Percentiles rank a stretch among this genome's conserved stretches.
phyloP scores from a whole-genome alignment of 2,888 invertebrate genomes.

The Caenorhabditis plicata region DNA sequence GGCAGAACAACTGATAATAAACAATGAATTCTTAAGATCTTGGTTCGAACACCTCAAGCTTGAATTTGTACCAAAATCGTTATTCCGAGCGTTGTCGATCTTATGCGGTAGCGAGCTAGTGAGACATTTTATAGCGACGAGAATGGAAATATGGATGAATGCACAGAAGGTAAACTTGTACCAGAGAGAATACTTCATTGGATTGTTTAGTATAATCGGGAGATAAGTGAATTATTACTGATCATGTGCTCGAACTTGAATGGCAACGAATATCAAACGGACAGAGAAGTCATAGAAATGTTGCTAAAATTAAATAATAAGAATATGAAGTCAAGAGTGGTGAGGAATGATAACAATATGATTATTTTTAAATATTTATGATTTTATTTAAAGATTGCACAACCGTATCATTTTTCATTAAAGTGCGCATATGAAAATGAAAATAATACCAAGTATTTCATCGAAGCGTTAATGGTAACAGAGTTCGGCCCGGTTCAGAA shows the following conservation, averaged over 20 bases:
- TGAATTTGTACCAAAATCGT: slow-evolving; percentile 19
- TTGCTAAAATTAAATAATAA: slow-evolving; percentile 23
- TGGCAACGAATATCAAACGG: slow-evolving; percentile 3
- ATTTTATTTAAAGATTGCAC: neutral
- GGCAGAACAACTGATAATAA: slow-evolving; percentile 15
- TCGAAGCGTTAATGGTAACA: slow-evolving; percentile 14
- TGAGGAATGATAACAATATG: no score
- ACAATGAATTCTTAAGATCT: slow-evolving; percentile 18
- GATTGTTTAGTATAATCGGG: slow-evolving; percentile 13
- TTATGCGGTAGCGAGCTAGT: slow-evolving; percentile 20
- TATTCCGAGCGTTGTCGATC: slow-evolving; percentile 16
- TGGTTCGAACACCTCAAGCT: slow-evolving; percentile 30
- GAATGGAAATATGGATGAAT: slow-evolving; percentile 26
- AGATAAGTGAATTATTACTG: slow-evolving; percentile 22
- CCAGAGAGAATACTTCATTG: no score
- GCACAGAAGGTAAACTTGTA: slow-evolving; percentile 19
- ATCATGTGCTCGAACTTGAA: slow-evolving; percentile 22
- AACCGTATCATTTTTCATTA: neutral
- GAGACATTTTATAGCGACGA: slow-evolving; percentile 19
- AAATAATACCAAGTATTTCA: slow-evolving; percentile 3
- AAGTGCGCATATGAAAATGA: slow-evolving; percentile 5
- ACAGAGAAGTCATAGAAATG: slow-evolving; percentile 22
- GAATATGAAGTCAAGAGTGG: slow-evolving; percentile 23
- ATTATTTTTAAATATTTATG: no score
- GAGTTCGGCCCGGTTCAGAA: slow-evolving; percentile 20